These are phyloP conservation scores for Xylocampa areola DNA, from an alignment of 2,888 invertebrate genomes.

Conservation along the genomic window DNA sequence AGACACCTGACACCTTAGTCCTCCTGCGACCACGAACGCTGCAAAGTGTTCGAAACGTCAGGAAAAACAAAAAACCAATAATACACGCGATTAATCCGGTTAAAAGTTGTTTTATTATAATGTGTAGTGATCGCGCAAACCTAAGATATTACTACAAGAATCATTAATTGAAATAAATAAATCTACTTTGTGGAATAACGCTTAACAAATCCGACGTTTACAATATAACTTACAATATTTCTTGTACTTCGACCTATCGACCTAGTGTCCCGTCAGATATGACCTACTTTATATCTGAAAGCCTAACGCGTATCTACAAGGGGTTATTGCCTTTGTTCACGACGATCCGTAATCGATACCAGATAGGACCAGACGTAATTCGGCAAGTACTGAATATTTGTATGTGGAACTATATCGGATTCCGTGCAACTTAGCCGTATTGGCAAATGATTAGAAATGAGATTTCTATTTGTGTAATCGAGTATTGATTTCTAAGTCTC, in stretches of 20 bases:
- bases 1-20: too few relatives aligned
- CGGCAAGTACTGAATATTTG: conserved; percentile 17
- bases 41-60: too few relatives aligned
- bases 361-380: conserved; percentile 17
- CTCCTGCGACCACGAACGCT: too few relatives aligned
- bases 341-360: conserved; percentile 26
- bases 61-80: too few relatives aligned
- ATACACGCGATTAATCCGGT: too few relatives aligned
- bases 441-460: conserved; percentile 8
- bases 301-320: conserved; percentile 13
- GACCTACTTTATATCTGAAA: conserved; percentile 34
- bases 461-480: conserved; percentile 24
- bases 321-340: conserved; percentile 29
- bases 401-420: conserved; percentile 13
- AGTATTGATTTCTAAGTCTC: conserved; percentile 28
- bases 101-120: too few relatives aligned
- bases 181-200: not conserved
- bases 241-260: conserved; percentile 6
- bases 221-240: conserved; percentile 17
- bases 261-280: conserved; percentile 20
- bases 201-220: conserved; percentile 8
- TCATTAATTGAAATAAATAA: not conserved
- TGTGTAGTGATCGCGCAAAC: too few relatives aligned
- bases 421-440: conserved; percentile 28
- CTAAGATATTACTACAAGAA: not conserved